Conservation (phyloP, 1,140 invertebrate genomes). For the Megalopta genalis region DNA sequence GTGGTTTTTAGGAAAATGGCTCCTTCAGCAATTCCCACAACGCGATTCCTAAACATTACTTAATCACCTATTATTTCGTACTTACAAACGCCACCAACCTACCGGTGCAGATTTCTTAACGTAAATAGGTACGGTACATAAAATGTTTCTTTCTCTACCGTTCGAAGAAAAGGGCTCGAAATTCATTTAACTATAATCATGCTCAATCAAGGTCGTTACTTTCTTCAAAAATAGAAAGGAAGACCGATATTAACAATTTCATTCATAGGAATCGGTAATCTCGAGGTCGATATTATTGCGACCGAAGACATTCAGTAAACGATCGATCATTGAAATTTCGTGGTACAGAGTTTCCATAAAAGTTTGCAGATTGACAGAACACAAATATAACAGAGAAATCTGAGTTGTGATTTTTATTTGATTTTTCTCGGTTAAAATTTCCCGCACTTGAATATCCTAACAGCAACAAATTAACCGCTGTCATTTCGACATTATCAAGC, state of each 20-base stretch:
- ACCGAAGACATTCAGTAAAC: too few relatives aligned
- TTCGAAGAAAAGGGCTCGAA: conserved; percentile 49
- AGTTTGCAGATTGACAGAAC: too few relatives aligned
- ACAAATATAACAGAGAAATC: too few relatives aligned
- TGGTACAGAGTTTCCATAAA: too few relatives aligned
- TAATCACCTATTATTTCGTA: conserved; percentile 55
- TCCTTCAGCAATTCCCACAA: conserved; percentile 56
- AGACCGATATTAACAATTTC: too few relatives aligned
- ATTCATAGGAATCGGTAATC: neutral
- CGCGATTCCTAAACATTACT: conserved; percentile 57
- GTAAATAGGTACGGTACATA: conserved; percentile 55
- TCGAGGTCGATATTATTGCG: neutral
- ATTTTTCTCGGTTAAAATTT: too few relatives aligned
- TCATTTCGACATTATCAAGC: too few relatives aligned
- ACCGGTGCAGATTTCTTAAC: conserved; percentile 40
- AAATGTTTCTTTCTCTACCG: conserved; percentile 36
- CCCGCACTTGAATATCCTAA: too few relatives aligned
- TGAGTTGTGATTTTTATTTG: too few relatives aligned
- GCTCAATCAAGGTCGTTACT: neutral
- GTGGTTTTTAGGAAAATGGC: neutral
- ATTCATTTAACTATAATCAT: neutral
- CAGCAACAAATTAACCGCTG: too few relatives aligned
- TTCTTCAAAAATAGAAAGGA: too few relatives aligned
- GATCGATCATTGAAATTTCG: too few relatives aligned
- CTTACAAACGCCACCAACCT: conserved; percentile 48